Evolutionary conservation across 2,797 vertebrate genomes (phyloP).

Genomic region (Tragopan temminckii): DNA sequence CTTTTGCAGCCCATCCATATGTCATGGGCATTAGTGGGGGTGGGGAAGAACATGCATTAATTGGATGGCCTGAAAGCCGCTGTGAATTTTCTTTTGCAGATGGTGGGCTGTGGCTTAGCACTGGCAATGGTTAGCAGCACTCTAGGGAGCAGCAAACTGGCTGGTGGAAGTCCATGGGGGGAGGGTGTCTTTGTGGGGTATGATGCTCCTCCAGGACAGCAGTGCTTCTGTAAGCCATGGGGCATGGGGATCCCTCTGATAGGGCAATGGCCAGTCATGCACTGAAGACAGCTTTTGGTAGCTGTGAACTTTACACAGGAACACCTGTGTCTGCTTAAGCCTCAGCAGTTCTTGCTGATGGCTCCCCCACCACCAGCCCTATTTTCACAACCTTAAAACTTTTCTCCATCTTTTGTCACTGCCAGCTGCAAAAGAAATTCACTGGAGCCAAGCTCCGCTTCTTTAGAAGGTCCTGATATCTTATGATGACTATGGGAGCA

Average conservation of each 20-base stretch:
- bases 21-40: neutral
- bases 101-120: neutral
- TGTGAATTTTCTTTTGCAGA: neutral
- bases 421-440: neutral
- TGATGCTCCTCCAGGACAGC: neutral
- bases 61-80: rapidly evolving
- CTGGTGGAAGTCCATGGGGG: neutral
- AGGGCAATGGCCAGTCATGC: neutral
- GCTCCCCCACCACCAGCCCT: neutral
- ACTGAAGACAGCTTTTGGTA: neutral
- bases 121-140: neutral
- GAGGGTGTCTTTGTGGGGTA: rapidly evolving
- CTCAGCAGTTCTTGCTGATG: rapidly evolving
- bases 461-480: neutral
- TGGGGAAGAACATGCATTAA: neutral
- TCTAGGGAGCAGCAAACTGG: neutral
- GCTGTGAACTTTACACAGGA: neutral
- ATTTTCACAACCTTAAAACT: neutral
- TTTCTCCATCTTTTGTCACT: neutral
- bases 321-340: rapidly evolving
- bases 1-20: neutral
- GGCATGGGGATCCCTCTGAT: rapidly evolving
- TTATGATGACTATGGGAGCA: neutral
- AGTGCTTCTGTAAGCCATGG: neutral
- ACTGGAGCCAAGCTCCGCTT: neutral